A percentile compares a stretch with the other conserved stretches of the same genome.
Conservation (phyloP, 2,797 vertebrate genomes). For the Sebastes elongatus region DNA sequence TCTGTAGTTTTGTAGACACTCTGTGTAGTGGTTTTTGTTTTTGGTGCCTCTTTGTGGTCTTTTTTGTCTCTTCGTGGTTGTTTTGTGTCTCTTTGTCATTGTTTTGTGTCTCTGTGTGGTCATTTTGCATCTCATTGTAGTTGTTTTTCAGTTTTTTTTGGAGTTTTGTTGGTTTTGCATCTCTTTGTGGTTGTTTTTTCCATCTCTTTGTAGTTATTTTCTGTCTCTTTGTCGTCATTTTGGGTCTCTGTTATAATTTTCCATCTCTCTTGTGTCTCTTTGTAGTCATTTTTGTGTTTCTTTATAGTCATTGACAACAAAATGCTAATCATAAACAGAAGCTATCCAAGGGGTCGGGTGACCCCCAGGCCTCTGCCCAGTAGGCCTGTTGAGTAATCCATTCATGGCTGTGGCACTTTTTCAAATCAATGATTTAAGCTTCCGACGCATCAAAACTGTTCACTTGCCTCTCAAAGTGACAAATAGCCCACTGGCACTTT, state of each 20-base stretch:
- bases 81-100: too few species aligned
- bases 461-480: constrained; percentile 20
- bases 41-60: too few species aligned
- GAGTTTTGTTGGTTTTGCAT: too few species aligned
- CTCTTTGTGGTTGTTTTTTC: too few species aligned
- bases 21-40: too few species aligned
- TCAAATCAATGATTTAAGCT: constrained; percentile 46
- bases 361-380: neutral
- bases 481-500: constrained; percentile 5
- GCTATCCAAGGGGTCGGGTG: neutral
- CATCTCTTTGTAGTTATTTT: too few species aligned
- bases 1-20: too few species aligned
- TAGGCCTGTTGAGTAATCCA: constrained; percentile 16
- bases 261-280: neutral
- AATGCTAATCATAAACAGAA: neutral
- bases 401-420: constrained; percentile 10
- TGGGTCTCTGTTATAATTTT: neutral
- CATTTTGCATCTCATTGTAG: neutral
- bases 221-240: neutral
- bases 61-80: neutral
- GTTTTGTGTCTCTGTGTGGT: neutral
- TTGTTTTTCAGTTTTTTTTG: too few species aligned
- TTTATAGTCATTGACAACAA: neutral
- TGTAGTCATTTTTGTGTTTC: neutral
- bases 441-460: neutral